Percentiles rank a stretch among this genome's conserved stretches.
Conservation (phyloP, 2,113 vertebrate species). For the Chloropsis cyanopogon region DNA sequence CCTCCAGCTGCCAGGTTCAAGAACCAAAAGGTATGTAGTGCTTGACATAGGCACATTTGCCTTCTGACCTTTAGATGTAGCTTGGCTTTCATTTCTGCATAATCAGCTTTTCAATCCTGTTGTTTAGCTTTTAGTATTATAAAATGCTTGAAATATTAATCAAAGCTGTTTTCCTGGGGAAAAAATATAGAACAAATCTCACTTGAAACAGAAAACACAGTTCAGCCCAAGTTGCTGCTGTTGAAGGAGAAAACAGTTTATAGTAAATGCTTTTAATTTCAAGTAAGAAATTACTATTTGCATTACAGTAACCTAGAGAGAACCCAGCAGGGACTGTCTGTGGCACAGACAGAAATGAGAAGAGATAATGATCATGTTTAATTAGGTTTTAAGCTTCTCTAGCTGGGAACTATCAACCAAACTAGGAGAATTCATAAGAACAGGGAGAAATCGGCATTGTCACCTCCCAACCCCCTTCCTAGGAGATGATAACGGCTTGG, state of each 20-base stretch:
- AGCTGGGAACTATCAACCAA: neutral
- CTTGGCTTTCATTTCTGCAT: constrained; percentile 1
- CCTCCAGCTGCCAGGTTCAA: neutral
- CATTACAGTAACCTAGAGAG: neutral
- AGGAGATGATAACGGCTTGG: neutral
- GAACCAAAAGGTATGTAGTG: neutral
- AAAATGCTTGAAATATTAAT: constrained; percentile 38
- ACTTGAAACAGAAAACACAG: neutral
- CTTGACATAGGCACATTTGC: constrained; percentile 18
- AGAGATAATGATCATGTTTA: neutral
- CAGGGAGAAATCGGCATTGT: neutral
- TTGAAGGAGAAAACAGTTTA: neutral
- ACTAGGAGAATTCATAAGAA: neutral
- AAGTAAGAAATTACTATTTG: neutral
- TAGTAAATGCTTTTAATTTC: neutral
- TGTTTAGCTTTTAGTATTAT: neutral
- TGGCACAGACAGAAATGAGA: neutral
- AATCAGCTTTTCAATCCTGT: neutral
- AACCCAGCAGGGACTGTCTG: neutral
- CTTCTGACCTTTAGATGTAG: constrained; percentile 10
- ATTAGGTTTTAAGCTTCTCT: neutral
- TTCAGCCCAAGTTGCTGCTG: neutral
- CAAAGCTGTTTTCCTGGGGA: neutral
- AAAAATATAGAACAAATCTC: neutral
- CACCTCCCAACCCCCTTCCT: neutral